Conservation (phyloP, 1,140 invertebrate species). For the Drosophila dunni region DNA sequence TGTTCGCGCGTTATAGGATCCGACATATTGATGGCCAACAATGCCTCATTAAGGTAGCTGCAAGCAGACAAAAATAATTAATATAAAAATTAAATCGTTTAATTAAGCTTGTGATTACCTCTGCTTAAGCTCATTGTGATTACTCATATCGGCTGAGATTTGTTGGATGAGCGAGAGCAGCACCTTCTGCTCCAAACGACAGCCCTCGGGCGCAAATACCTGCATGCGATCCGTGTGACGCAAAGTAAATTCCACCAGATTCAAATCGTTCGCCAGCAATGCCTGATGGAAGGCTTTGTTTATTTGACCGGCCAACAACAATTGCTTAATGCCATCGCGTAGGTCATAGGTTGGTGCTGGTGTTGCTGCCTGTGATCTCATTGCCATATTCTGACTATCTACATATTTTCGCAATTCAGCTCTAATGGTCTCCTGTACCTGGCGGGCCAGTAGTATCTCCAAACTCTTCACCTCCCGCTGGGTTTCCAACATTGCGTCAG, state of each 20-base stretch:
- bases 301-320: constrained; percentile 90
- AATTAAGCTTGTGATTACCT: constrained; percentile 86
- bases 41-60: constrained; percentile 94
- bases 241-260: constrained; percentile 93
- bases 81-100: background rate
- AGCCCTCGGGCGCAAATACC: constrained; percentile 90
- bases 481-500: constrained; percentile 75
- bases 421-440: constrained; percentile 77
- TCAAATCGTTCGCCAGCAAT: constrained; percentile 93
- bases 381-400: constrained; percentile 86
- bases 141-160: constrained; percentile 93
- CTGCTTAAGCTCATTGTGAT: constrained; percentile 94
- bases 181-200: constrained; percentile 92
- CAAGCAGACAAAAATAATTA: constrained; percentile 63
- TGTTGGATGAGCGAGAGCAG: constrained; percentile 96
- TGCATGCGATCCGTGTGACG: constrained; percentile 91
- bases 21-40: constrained; percentile 91
- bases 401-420: constrained; percentile 86
- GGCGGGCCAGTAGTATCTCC: constrained; percentile 74
- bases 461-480: constrained; percentile 79
- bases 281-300: constrained; percentile 96
- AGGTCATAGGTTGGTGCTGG: constrained; percentile 87
- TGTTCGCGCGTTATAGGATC: constrained; percentile 93
- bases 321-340: constrained; percentile 89
- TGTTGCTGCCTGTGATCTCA: constrained; percentile 89